phyloP scores from a whole-genome alignment of 2,888 invertebrate species.

The Pachycephus smyrnensis region DNA sequence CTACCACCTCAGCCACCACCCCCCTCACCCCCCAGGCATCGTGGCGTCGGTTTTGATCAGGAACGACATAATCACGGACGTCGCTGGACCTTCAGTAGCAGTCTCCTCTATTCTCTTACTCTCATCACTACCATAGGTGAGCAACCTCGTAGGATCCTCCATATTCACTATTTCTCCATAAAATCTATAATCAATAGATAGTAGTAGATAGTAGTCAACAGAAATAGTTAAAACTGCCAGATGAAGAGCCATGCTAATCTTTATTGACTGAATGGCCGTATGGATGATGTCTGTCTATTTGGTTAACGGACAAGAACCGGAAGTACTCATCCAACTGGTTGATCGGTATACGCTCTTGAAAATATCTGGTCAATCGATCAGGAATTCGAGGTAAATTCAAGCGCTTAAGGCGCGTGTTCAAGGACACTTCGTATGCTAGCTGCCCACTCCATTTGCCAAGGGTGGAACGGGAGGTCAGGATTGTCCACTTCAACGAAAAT shows the following conservation, averaged over 20 bases:
- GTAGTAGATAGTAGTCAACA: neutral
- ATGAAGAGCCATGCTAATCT: neutral
- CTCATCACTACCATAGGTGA: slow-evolving; percentile 95
- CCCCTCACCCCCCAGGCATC: slow-evolving; percentile 31
- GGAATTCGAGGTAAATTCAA: neutral
- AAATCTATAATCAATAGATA: neutral
- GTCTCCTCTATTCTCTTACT: slow-evolving; percentile 92
- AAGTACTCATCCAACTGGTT: neutral
- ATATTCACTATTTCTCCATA: neutral
- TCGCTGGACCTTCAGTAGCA: slow-evolving; percentile 92
- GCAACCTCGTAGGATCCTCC: slow-evolving; percentile 53
- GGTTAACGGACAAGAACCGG: neutral
- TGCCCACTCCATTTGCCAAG: neutral
- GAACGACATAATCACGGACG: slow-evolving; percentile 68
- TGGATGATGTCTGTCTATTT: neutral
- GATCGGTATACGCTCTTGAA: neutral
- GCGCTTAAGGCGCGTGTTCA: neutral
- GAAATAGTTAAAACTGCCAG: neutral
- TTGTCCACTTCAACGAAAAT: neutral
- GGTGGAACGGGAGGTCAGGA: neutral
- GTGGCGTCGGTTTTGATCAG: slow-evolving; percentile 49
- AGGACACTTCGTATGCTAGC: neutral
- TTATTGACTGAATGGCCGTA: neutral
- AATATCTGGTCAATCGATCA: neutral
- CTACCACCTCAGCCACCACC: slow-evolving; percentile 22